Percentiles rank a stretch among this genome's conserved stretches.
These are phyloP conservation scores for Rhinogobio ventralis DNA, from an alignment of 2,797 vertebrate species.

Conservation along the genomic window DNA sequence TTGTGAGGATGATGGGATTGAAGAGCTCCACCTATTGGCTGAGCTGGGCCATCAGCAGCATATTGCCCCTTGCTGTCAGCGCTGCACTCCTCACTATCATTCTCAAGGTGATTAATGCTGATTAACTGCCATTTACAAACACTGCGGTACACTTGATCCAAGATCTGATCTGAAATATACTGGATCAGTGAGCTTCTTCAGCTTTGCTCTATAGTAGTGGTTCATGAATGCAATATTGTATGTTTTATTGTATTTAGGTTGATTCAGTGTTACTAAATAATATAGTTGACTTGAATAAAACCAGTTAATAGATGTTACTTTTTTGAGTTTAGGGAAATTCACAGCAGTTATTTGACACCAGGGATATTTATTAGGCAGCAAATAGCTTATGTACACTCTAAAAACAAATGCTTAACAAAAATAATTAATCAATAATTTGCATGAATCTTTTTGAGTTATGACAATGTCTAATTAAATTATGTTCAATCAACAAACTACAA, in stretches of 20 bases:
- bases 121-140: conserved; percentile 69
- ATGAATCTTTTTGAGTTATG: no score
- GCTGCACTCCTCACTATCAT: conserved; percentile 84
- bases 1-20: conserved; percentile 94
- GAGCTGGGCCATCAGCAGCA: conserved; percentile 92
- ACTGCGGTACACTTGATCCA: conserved; percentile 58
- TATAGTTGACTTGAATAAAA: not conserved
- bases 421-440: no score
- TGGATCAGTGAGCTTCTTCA: conserved; percentile 19
- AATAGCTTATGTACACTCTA: not conserved
- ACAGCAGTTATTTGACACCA: not conserved
- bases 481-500: no score
- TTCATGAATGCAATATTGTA: not conserved
- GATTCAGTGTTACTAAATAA: not conserved
- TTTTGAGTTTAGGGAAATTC: not conserved
- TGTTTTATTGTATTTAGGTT: not conserved
- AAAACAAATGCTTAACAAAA: no score
- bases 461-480: no score
- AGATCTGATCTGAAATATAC: conserved; percentile 28
- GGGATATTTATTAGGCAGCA: not conserved
- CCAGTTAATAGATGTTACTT: not conserved
- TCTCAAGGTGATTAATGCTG: conserved; percentile 87
- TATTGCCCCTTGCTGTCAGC: conserved; percentile 84
- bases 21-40: conserved; percentile 89
- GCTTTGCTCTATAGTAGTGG: not conserved